Evolutionary conservation across 2,797 vertebrate genomes (phyloP).

Genomic region (Syngnathus rostellatus): DNA sequence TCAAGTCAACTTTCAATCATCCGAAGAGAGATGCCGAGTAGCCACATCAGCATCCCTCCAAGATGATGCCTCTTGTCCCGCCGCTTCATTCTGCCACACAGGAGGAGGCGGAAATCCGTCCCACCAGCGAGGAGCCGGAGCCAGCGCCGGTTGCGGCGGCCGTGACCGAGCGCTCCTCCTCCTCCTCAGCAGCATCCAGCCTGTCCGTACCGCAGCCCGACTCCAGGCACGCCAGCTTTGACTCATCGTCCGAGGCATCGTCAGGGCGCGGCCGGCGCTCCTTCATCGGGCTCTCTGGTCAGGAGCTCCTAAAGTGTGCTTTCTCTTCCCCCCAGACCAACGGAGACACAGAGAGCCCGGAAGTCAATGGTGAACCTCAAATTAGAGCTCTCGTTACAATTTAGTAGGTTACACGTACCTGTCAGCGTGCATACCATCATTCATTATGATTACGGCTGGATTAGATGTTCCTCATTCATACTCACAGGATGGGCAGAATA

Average conservation of each 20-base stretch:
- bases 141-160: conserved; percentile 22
- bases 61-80: neutral
- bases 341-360: conserved; percentile 53
- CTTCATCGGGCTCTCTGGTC: conserved; percentile 57
- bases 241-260: conserved; percentile 30
- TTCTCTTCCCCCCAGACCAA: conserved; percentile 57
- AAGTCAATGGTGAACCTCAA: conserved; percentile 33
- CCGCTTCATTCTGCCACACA: conserved; percentile 38
- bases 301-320: conserved; percentile 58
- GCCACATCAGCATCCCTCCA: neutral
- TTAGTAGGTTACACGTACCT: neutral
- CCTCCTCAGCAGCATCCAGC: conserved; percentile 38
- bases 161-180: conserved; percentile 27
- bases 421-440: too few relatives aligned
- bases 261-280: conserved; percentile 31
- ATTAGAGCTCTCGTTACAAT: neutral
- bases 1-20: conserved; percentile 2
- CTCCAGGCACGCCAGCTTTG: conserved; percentile 29
- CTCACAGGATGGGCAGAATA: too few relatives aligned
- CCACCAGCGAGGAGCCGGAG: conserved; percentile 23
- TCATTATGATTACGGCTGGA: too few relatives aligned
- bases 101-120: conserved; percentile 40
- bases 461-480: too few relatives aligned
- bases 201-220: conserved; percentile 22
- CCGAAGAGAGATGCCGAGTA: neutral